Evolutionary conservation across 2,113 vertebrate species (phyloP).

Genomic region (Ginglymostoma cirratum): DNA sequence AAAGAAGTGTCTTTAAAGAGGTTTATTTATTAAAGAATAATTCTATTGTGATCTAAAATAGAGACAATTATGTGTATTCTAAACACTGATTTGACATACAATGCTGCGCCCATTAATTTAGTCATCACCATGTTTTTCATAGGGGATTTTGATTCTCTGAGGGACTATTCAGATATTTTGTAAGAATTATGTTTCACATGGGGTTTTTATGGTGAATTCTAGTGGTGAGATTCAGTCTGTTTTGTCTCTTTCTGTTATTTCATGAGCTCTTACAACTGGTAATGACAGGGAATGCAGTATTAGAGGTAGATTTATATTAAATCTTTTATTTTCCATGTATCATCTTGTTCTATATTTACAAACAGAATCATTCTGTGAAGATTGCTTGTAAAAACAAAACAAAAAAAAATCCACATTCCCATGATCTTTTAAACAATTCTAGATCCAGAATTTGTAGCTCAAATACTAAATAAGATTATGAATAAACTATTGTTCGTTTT

Average conservation of each 20-base stretch:
- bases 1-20: slow-evolving; percentile 97
- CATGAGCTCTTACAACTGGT: slow-evolving; percentile 61
- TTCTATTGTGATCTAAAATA: slow-evolving; percentile 96
- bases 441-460: slow-evolving; percentile 96
- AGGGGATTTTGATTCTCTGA: slow-evolving; percentile 51
- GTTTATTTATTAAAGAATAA: slow-evolving; percentile 99
- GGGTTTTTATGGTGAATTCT: slow-evolving; percentile 76
- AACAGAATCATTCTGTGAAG: slow-evolving; percentile 68
- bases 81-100: slow-evolving; percentile 74
- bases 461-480: slow-evolving; percentile 90
- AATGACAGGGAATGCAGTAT: slow-evolving; percentile 73
- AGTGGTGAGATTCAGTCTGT: slow-evolving; percentile 69
- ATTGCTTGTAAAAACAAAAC: slow-evolving; percentile 65
- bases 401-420: slow-evolving; percentile 64
- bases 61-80: slow-evolving; percentile 86
- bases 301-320: slow-evolving; percentile 79
- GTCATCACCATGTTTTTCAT: slow-evolving; percentile 60
- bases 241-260: slow-evolving; percentile 58
- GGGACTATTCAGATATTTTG: slow-evolving; percentile 52
- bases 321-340: slow-evolving; percentile 78
- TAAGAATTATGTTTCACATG: slow-evolving; percentile 66
- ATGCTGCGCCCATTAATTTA: slow-evolving; percentile 73
- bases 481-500: slow-evolving; percentile 94
- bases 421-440: slow-evolving; percentile 84
- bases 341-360: slow-evolving; percentile 71